A percentile compares a stretch with the other conserved stretches of the same genome.
Conservation (phyloP, 2,797 vertebrate species). For the Hemitrygon akajei region DNA sequence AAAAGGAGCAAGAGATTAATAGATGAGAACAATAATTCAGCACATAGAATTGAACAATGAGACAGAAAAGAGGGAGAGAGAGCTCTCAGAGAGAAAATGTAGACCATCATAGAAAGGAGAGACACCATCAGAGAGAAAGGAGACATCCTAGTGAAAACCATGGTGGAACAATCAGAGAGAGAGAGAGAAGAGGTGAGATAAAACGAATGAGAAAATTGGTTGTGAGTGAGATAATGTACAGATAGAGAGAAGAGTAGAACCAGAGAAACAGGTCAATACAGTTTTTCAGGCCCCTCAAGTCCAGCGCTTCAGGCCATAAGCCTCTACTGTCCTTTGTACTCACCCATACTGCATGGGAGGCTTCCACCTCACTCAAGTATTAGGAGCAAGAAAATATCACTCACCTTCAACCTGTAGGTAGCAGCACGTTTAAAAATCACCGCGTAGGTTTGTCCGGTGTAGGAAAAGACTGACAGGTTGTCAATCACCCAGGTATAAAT, state of each 20-base stretch:
- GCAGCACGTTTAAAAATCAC: slow-evolving; percentile 59
- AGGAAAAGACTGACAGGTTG: slow-evolving; percentile 50
- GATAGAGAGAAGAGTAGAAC: too few relatives aligned
- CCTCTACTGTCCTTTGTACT: neutral
- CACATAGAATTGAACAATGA: neutral
- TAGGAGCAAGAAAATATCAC: neutral
- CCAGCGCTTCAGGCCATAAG: neutral
- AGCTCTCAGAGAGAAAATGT: neutral
- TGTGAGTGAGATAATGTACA: too few relatives aligned
- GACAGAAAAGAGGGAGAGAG: neutral
- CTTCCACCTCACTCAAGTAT: neutral
- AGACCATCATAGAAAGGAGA: neutral
- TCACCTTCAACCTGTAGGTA: slow-evolving; percentile 58
- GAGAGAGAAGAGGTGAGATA: too few relatives aligned
- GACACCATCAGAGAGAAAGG: too few relatives aligned
- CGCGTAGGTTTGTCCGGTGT: slow-evolving; percentile 57
- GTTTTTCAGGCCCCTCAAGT: neutral
- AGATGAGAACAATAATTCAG: neutral
- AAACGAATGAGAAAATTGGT: too few relatives aligned
- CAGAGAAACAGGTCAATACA: neutral
- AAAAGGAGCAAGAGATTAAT: too few relatives aligned
- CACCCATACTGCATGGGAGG: neutral
- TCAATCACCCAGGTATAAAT: slow-evolving; percentile 64
- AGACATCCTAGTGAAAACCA: too few relatives aligned
- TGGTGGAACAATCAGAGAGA: too few relatives aligned